phyloP scores from a whole-genome alignment of 2,888 invertebrate genomes.

The Platycheirus albimanus region DNA sequence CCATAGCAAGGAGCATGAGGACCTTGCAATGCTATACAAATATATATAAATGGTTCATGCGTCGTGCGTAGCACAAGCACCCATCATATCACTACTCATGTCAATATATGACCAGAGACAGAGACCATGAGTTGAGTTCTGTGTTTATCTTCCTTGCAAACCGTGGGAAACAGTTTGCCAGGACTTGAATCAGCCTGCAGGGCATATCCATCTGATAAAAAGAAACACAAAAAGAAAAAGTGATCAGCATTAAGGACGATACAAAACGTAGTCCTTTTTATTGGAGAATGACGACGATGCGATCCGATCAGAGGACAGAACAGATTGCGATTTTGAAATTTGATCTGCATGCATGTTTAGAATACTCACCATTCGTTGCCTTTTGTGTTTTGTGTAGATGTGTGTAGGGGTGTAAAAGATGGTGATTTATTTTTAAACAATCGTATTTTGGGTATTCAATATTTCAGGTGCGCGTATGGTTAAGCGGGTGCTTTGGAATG shows the following conservation, averaged over 20 bases:
- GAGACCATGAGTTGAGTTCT: conserved; percentile 51
- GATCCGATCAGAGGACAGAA: no score
- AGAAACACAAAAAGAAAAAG: conserved; percentile 34
- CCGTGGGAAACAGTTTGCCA: conserved; percentile 64
- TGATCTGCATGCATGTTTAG: conserved; percentile 67
- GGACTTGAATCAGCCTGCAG: conserved; percentile 38
- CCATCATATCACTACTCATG: conserved; percentile 59
- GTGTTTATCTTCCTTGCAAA: conserved; percentile 51
- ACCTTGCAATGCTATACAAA: conserved; percentile 50
- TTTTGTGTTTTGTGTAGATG: background rate
- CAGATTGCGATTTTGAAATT: conserved; percentile 64
- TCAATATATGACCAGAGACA: conserved; percentile 52
- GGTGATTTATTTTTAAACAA: conserved; percentile 49
- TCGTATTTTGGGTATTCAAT: conserved; percentile 22
- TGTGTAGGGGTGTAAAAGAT: conserved; percentile 58
- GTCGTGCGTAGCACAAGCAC: conserved; percentile 63
- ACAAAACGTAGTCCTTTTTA: conserved; percentile 46
- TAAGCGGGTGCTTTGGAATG: conserved; percentile 32
- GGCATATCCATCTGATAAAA: conserved; percentile 34
- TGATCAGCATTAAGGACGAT: conserved; percentile 36
- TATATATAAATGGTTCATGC: no score
- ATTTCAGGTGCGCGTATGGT: conserved; percentile 63
- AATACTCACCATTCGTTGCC: background rate
- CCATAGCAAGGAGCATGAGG: no score
- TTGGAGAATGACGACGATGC: conserved; percentile 39